These are phyloP conservation scores for Argentina silus DNA, from an alignment of 2,797 vertebrate genomes.

Conservation along the genomic window DNA sequence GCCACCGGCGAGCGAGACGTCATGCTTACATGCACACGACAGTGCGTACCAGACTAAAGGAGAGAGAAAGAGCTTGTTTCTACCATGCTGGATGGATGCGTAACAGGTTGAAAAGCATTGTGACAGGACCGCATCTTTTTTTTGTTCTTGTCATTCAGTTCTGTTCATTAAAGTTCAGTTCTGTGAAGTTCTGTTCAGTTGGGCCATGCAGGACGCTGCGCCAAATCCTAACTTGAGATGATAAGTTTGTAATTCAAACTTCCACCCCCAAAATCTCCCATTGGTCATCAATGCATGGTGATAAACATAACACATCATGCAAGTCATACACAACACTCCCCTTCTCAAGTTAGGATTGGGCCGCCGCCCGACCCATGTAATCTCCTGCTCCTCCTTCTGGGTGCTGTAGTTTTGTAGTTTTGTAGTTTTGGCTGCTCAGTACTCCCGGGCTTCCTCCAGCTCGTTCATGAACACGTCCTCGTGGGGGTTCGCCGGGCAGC, in stretches of 20 bases:
- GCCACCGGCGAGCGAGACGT: slow-evolving; percentile 37
- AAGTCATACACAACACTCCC: slow-evolving; percentile 29
- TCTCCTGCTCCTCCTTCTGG: slow-evolving; percentile 21
- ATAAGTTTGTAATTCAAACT: slow-evolving; percentile 24
- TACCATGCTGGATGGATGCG: slow-evolving; percentile 49
- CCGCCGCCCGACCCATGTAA: slow-evolving; percentile 24
- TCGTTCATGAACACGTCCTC: slow-evolving; percentile 90
- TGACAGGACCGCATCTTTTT: slow-evolving; percentile 44
- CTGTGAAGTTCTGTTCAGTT: slow-evolving; percentile 1
- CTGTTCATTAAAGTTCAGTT: slow-evolving; percentile 16
- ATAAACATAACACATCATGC: not conserved
- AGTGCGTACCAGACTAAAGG: slow-evolving; percentile 35
- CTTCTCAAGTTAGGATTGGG: slow-evolving; percentile 58
- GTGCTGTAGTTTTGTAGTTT: too few species aligned
- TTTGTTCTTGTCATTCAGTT: slow-evolving; percentile 45
- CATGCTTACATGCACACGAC: slow-evolving; percentile 52
- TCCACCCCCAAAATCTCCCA: slow-evolving; percentile 31
- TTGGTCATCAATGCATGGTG: slow-evolving; percentile 26
- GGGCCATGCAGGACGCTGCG: slow-evolving; percentile 41
- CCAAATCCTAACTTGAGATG: slow-evolving; percentile 60
- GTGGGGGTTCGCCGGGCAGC: slow-evolving; percentile 84
- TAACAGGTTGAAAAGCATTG: slow-evolving; percentile 52
- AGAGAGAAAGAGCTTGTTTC: slow-evolving; percentile 37
- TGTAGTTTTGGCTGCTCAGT: slow-evolving; percentile 79
- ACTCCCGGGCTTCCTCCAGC: slow-evolving; percentile 91